phyloP scores from a whole-genome alignment of 2,113 vertebrate species.

The Indicator maculatus region DNA sequence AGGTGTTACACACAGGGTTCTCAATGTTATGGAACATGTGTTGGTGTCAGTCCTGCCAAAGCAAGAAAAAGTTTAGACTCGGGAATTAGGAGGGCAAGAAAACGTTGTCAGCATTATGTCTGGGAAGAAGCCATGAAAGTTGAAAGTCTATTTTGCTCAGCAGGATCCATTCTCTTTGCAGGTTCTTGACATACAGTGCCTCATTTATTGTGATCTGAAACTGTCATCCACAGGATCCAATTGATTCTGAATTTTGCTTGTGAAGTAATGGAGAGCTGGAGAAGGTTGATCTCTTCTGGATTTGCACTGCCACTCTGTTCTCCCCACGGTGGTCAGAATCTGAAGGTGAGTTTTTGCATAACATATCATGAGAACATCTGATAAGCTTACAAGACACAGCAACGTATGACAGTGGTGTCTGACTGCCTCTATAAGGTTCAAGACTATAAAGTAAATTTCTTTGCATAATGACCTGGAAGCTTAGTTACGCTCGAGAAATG shows the following conservation, averaged over 20 bases:
- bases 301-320: neutral
- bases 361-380: neutral
- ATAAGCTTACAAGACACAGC: neutral
- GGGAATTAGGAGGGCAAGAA: neutral
- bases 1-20: neutral
- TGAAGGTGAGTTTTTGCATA: neutral
- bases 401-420: neutral
- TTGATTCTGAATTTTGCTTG: neutral
- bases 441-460: constrained; percentile 31
- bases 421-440: neutral
- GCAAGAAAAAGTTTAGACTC: neutral
- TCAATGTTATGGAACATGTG: neutral
- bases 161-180: neutral
- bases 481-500: constrained; percentile 22
- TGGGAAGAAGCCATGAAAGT: neutral
- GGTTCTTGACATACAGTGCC: neutral
- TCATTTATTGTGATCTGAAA: neutral
- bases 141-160: neutral
- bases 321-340: neutral
- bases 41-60: neutral
- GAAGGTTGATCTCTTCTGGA: neutral
- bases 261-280: neutral
- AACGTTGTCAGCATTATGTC: neutral
- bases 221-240: neutral
- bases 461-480: constrained; percentile 21